Evolutionary conservation across 1,140 invertebrate genomes (phyloP).

Genomic region (Capitella teleta): DNA sequence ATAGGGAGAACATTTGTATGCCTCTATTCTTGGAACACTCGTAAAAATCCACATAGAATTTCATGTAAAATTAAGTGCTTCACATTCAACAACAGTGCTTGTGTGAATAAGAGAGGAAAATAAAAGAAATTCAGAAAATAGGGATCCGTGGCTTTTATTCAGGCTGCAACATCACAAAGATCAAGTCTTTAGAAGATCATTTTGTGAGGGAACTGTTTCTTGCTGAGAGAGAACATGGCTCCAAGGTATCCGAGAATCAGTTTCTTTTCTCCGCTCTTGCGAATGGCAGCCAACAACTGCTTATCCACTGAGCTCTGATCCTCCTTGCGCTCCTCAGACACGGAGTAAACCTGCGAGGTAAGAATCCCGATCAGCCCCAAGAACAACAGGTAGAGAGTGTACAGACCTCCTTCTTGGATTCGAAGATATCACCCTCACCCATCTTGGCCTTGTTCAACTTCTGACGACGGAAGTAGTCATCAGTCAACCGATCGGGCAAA

Average conservation of each 20-base stretch:
- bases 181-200: constrained; percentile 94
- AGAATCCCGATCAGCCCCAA: neutral
- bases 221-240: constrained; percentile 80
- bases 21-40: too few species aligned
- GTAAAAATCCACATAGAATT: too few species aligned
- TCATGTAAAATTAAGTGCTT: too few species aligned
- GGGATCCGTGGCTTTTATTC: too few species aligned
- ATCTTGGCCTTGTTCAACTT: constrained; percentile 50
- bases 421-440: constrained; percentile 74
- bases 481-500: constrained; percentile 75
- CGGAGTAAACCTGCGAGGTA: constrained; percentile 61
- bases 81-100: too few species aligned
- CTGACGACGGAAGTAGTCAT: constrained; percentile 73
- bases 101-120: too few species aligned
- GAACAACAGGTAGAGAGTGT: neutral
- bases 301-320: constrained; percentile 77
- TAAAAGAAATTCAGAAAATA: too few species aligned
- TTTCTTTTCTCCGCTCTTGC: constrained; percentile 71
- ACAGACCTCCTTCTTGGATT: constrained; percentile 66
- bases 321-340: constrained; percentile 74
- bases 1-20: too few species aligned
- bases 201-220: constrained; percentile 88
- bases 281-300: constrained; percentile 68
- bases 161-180: too few species aligned
- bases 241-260: constrained; percentile 77